A percentile compares a stretch with the other conserved stretches of the same genome.
Evolutionary conservation across 2,888 invertebrate genomes (phyloP).

Genomic region (Schizotus pectinicornis): DNA sequence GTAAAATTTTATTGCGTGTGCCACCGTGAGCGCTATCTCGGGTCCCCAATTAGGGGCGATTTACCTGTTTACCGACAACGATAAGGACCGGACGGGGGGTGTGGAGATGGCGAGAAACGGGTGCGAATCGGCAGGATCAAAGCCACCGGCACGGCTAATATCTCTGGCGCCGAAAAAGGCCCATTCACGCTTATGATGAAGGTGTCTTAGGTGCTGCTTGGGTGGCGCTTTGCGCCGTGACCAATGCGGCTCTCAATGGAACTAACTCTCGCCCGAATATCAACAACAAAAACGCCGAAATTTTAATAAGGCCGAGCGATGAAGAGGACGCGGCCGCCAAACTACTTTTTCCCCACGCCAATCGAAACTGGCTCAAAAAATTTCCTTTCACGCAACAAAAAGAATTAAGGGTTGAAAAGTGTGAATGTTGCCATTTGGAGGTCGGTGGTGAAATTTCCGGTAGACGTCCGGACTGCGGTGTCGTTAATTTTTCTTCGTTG

Average conservation of each 20-base stretch:
- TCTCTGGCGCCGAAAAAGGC: conserved; percentile 52
- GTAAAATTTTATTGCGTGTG: conserved; percentile 11
- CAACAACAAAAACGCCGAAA: not conserved
- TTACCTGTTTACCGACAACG: conserved; percentile 19
- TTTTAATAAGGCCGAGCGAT: too few relatives aligned
- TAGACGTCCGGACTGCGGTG: too few relatives aligned
- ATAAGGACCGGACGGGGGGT: conserved; percentile 18
- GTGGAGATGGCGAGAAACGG: conserved; percentile 36
- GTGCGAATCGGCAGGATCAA: conserved; percentile 50
- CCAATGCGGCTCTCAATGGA: conserved; percentile 31
- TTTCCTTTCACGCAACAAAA: too few relatives aligned
- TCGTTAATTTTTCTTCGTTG: too few relatives aligned
- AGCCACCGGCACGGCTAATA: conserved; percentile 49
- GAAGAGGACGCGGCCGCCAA: too few relatives aligned
- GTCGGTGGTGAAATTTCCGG: too few relatives aligned
- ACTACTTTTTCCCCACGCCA: too few relatives aligned
- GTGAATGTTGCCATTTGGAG: too few relatives aligned
- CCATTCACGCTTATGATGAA: conserved; percentile 53
- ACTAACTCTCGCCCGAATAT: conserved; percentile 2
- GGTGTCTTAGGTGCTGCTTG: conserved; percentile 52
- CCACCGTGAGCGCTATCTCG: not conserved
- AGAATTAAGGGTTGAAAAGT: too few relatives aligned
- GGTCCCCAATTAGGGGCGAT: conserved; percentile 16
- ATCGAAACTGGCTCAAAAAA: too few relatives aligned
- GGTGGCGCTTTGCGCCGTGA: conserved; percentile 48